These are phyloP conservation scores for Micropoecilia bifurca DNA, from an alignment of 2,797 vertebrate species.

Conservation along the genomic window DNA sequence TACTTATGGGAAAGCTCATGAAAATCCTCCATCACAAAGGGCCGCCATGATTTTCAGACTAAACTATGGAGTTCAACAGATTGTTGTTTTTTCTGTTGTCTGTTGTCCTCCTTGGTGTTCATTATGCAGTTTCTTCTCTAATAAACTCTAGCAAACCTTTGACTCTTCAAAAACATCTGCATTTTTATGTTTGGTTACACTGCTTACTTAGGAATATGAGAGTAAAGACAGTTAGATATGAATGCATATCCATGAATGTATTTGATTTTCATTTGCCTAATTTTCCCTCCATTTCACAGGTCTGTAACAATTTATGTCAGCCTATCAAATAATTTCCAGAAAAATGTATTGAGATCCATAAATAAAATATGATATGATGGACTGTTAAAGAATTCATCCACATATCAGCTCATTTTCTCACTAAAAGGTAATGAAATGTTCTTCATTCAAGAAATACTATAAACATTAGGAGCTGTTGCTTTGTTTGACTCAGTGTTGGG, in stretches of 20 bases:
- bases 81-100: too few relatives aligned
- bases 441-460: background rate
- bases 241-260: background rate
- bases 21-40: too few relatives aligned
- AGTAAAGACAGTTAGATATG: background rate
- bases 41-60: too few relatives aligned
- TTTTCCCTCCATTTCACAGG: background rate
- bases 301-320: background rate
- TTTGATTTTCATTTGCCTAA: background rate
- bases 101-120: too few relatives aligned
- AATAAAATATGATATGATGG: background rate
- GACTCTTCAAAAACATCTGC: too few relatives aligned
- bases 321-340: background rate
- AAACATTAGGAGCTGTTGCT: background rate
- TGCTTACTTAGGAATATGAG: background rate
- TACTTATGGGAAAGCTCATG: too few relatives aligned
- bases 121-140: too few relatives aligned
- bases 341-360: background rate
- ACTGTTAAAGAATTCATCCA: background rate
- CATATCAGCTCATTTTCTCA: background rate
- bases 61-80: too few relatives aligned
- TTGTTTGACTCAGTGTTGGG: background rate
- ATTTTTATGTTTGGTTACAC: background rate
- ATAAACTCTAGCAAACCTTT: too few relatives aligned
- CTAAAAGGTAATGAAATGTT: background rate